A percentile compares a stretch with the other conserved stretches of the same genome.
Conservation (phyloP, 2,888 invertebrate genomes). For the Anagyrus pseudococci region DNA sequence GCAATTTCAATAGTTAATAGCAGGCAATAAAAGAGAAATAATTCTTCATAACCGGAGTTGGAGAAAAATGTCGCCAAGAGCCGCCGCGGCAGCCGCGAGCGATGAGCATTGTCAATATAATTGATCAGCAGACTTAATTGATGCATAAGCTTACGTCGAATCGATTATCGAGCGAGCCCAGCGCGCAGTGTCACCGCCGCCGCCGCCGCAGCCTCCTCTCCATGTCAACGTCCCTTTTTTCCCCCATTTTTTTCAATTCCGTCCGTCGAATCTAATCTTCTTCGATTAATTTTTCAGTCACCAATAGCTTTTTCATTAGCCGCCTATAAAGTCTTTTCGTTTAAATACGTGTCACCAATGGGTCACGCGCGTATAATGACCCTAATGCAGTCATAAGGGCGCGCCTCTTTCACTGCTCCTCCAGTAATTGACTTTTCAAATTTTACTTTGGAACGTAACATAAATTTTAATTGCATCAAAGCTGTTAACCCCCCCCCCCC, state of each 20-base stretch:
- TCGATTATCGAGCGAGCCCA: slow-evolving; percentile 20
- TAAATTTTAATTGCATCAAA: too few species aligned
- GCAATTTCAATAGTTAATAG: too few species aligned
- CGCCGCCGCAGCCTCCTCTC: background rate
- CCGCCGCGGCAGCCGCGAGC: background rate
- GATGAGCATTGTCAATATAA: slow-evolving; percentile 29
- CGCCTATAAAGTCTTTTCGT: too few species aligned
- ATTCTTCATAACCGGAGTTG: too few species aligned
- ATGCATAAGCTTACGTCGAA: slow-evolving; percentile 24
- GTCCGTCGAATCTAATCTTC: slow-evolving; percentile 38
- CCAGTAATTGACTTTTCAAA: too few species aligned
- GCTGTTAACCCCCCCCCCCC: too few species aligned
- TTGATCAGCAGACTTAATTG: slow-evolving; percentile 32
- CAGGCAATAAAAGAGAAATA: too few species aligned
- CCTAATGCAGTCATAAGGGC: too few species aligned
- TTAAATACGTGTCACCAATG: too few species aligned
- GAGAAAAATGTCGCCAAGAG: background rate
- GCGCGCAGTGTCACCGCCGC: background rate
- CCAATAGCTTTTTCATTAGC: slow-evolving; percentile 37
- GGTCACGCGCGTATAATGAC: too few species aligned
- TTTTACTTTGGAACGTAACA: too few species aligned
- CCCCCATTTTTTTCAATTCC: slow-evolving; percentile 4
- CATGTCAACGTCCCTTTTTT: background rate
- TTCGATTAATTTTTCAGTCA: slow-evolving; percentile 41
- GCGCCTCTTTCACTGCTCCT: too few species aligned